Base-by-base conservation (phyloP, 2,888 invertebrate species). In the Agrotis clavis region DNA sequence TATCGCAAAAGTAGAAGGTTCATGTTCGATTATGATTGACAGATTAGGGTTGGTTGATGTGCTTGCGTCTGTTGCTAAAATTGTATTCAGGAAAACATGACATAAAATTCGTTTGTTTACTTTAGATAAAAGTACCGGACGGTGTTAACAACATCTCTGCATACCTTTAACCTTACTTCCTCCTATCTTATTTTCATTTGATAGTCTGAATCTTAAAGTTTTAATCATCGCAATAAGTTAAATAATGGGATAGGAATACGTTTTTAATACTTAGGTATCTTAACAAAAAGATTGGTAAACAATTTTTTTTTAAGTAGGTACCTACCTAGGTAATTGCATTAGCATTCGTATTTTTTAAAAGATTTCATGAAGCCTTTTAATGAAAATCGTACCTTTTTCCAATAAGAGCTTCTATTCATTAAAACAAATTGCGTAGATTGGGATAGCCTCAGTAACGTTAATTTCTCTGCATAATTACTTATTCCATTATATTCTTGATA, bases 111-210 rank as follows among this genome's bases (percentile, higher is more conserved):
- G n/a, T 19, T 14, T 54, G 60, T 76, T 76, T 64, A 77, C 63
- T 54, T 54, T 13, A 75, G 68, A 75, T 74, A 53, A 62, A 75
- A 53, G 68, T 74, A 69, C 47, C 77, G 47, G 59, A 54, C 50
- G 19, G n/a, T 71, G 77, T 60, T 71, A 56, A 71, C 35, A 64
- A 64, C 9, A 71, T 71, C 54, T 60, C 11, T 76, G 57, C 25
- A 53, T 50, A 71, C 41, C 41, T 41, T 35, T 35, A 35, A 41
- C 41, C 41, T 41, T 41, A 41, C 53, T 75, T 62, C 45, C 53
- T 77, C 53, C 25, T 6, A 47, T 35, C 18, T 71, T 61, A 64
- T 60, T 77, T 75, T 63, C 71, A 71, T 71, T 71, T 64, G 45
- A 51, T 77, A 54, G 13, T 18, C 21, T 60, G 54, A 64, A 59